These are phyloP conservation scores for Drosophila buzzatii DNA, from an alignment of 2,888 invertebrate genomes.

Conservation along the genomic window DNA sequence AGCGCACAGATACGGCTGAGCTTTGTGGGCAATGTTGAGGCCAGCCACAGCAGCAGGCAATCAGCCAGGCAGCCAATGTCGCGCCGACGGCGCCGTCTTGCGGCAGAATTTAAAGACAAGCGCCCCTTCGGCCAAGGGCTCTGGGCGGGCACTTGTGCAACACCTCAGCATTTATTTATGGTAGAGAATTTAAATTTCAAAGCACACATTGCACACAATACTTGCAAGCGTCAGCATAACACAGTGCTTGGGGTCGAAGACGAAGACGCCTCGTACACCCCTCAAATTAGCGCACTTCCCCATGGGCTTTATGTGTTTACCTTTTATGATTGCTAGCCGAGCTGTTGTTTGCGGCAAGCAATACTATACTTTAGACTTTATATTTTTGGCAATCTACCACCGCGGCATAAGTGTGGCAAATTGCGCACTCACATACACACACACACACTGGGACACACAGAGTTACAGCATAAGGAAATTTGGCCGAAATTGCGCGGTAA, in stretches of 20 bases:
- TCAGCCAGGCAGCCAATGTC: conserved; percentile 26
- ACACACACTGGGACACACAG: conserved; percentile 24
- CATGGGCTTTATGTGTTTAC: conserved; percentile 58
- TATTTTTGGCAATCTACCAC: conserved; percentile 41
- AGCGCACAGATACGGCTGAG: conserved; percentile 16
- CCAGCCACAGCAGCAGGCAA: background rate
- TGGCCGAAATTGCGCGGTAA: conserved; percentile 77
- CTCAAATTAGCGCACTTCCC: conserved; percentile 62
- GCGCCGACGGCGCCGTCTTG: conserved; percentile 31
- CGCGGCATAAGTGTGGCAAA: conserved; percentile 73
- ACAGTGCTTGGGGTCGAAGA: background rate
- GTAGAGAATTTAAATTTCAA: conserved; percentile 69
- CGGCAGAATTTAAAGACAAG: conserved; percentile 45
- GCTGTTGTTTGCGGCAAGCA: conserved; percentile 47
- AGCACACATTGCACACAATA: conserved; percentile 66
- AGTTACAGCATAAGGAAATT: conserved; percentile 62
- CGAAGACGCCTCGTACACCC: conserved; percentile 6
- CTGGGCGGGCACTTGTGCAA: conserved; percentile 54
- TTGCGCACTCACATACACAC: conserved; percentile 52
- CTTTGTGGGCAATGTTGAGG: conserved; percentile 54
- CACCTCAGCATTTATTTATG: conserved; percentile 69
- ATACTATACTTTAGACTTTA: conserved; percentile 49
- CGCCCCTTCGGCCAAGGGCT: background rate
- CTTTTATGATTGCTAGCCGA: conserved; percentile 68
- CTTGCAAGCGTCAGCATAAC: conserved; percentile 54